Evolutionary conservation across 2,113 vertebrate species (phyloP).

Genomic region (Nesogale talazaci): DNA sequence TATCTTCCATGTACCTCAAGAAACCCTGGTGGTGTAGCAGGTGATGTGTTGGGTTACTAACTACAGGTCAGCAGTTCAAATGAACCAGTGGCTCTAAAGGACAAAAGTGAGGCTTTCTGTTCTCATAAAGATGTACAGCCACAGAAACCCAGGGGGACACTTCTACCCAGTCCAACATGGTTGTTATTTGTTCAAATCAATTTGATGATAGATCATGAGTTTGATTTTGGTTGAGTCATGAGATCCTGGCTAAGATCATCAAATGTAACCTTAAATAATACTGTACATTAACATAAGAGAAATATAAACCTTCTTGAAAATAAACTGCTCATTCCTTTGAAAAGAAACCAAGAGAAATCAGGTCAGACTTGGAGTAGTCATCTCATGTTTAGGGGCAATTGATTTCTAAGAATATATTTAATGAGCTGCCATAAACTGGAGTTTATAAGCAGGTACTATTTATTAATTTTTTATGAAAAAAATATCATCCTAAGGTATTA

Average conservation of each 20-base stretch:
- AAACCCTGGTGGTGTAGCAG: no score
- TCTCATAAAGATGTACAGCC: no score
- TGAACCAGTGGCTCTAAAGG: no score
- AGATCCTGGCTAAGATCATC: neutral
- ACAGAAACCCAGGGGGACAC: no score
- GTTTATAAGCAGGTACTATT: neutral
- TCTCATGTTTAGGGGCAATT: conserved; percentile 14
- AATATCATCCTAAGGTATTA: neutral
- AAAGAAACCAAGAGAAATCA: conserved; percentile 11
- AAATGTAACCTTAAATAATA: neutral
- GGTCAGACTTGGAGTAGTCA: neutral
- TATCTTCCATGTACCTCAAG: neutral
- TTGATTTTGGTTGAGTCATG: no score
- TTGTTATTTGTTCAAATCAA: no score
- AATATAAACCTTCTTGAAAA: conserved; percentile 12
- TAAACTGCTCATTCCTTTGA: conserved; percentile 6
- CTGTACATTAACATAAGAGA: neutral
- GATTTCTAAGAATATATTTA: conserved; percentile 23
- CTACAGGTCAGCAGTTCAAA: no score
- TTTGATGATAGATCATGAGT: no score
- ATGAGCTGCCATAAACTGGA: neutral
- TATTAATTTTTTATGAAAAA: neutral
- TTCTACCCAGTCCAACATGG: no score
- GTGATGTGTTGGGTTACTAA: no score
- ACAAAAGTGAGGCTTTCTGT: no score